Evolutionary conservation across 2,113 vertebrate species (phyloP), one percentile per base, ranked within the genome.

Genomic region (Melanerpes aurifrons): DNA sequence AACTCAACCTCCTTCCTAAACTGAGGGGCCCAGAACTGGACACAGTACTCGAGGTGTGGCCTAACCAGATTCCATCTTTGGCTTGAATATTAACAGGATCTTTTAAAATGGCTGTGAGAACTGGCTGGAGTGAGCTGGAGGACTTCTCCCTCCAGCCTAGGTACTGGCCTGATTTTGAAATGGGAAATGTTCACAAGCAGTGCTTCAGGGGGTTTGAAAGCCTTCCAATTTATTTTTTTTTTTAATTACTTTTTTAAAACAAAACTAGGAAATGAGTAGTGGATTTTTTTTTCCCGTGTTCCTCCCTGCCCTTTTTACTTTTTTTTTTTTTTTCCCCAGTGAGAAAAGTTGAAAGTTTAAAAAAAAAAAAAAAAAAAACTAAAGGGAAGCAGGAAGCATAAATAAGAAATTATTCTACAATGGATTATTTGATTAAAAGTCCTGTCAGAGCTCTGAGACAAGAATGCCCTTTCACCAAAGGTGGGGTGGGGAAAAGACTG

Each of bases 381-480:
- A 57, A 45, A 58, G 22, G 22, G 68, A 70, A 83, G 57, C 26
- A 48, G 62, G 79, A 95, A 84, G 10, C 32, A 71, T 37, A 93
- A 76, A 90, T 32, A 58, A 86, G 28, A 81, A 81, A 56, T 66
- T 87, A 82, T 59, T 86, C 43, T 64, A 35, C 62, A 90, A 67
- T 40, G 3, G 43, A 78, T 84, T 79, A 47, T 50, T 90, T 94
- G 75, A 91, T 92, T 89, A n/a, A 32, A 85, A 70, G n/a, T 58
- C 22, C 40, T 69, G 63, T 31, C 69, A 73, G 35, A 80, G 22
- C 22, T 84, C 48, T 75, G 47, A 70, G 71, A 81, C 19, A 67
- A 82, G 37, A 72, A 90, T 15, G 9, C 9, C 47, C 59, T 82
- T 92, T 80, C 21, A 86, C 53, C 48, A 48, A 32, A 35, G 59